Percentiles rank a stretch among this genome's conserved stretches.
Conservation (phyloP, 1,140 invertebrate genomes). For the Eumaeus atala region DNA sequence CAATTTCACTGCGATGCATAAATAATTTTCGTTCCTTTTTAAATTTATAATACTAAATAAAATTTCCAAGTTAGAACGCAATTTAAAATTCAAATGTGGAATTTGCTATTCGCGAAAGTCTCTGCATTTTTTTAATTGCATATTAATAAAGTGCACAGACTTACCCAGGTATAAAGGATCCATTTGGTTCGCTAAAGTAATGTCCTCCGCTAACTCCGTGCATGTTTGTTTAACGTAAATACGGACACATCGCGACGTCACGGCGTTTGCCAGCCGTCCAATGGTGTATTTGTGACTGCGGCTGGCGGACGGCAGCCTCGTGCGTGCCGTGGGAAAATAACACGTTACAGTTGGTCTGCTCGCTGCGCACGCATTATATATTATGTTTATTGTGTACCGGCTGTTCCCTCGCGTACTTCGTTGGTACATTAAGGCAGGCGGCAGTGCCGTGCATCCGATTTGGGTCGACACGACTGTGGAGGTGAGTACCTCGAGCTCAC, state of each 20-base stretch:
- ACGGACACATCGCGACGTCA: constrained; percentile 33
- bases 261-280: constrained; percentile 24
- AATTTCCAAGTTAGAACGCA: too few species aligned
- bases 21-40: too few species aligned
- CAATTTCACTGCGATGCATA: too few species aligned
- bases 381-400: constrained; percentile 3
- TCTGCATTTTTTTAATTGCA: too few species aligned
- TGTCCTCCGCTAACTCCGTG: constrained; percentile 62
- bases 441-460: too few species aligned
- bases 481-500: too few species aligned
- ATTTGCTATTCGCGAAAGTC: too few species aligned
- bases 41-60: too few species aligned
- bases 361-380: constrained; percentile 32
- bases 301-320: too few species aligned
- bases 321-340: constrained; percentile 20
- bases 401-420: not conserved
- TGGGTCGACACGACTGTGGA: too few species aligned
- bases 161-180: constrained; percentile 72
- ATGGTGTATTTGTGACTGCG: constrained; percentile 26
- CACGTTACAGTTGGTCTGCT: constrained; percentile 25
- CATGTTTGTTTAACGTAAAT: constrained; percentile 47
- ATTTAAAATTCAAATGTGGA: too few species aligned
- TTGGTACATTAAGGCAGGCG: not conserved
- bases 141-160: not conserved
- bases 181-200: constrained; percentile 63